phyloP scores from a whole-genome alignment of 2,888 invertebrate genomes.

The Tachystola acroxantha region DNA sequence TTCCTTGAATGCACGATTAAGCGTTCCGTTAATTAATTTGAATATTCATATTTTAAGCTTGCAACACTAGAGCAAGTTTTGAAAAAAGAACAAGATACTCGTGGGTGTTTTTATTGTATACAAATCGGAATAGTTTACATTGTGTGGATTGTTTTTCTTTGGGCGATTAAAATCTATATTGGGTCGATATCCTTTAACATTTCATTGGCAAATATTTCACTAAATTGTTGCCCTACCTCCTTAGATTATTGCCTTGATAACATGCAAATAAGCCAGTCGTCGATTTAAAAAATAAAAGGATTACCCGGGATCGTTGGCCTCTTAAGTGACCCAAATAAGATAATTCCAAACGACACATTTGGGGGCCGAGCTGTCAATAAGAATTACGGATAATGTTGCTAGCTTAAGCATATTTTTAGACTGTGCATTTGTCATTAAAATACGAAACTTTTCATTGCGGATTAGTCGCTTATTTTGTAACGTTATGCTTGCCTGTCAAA shows the following conservation, averaged over 20 bases:
- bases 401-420: slow-evolving; percentile 25
- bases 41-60: slow-evolving; percentile 19
- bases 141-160: slow-evolving; percentile 22
- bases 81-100: slow-evolving; percentile 1
- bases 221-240: slow-evolving; percentile 60
- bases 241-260: slow-evolving; percentile 66
- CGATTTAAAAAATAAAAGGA: slow-evolving; percentile 65
- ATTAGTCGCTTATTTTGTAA: not conserved
- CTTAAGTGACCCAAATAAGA: slow-evolving; percentile 71
- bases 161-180: slow-evolving; percentile 30
- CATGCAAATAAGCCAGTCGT: slow-evolving; percentile 64
- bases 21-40: slow-evolving; percentile 36
- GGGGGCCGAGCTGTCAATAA: slow-evolving; percentile 58
- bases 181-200: slow-evolving; percentile 52
- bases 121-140: slow-evolving; percentile 21
- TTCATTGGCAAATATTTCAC: slow-evolving; percentile 67
- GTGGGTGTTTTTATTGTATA: slow-evolving; percentile 12
- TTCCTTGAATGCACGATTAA: slow-evolving; percentile 34
- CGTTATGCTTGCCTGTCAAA: not conserved
- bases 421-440: slow-evolving; percentile 12
- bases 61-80: slow-evolving; percentile 7
- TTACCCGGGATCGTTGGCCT: slow-evolving; percentile 59
- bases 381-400: slow-evolving; percentile 50
- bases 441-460: not conserved
- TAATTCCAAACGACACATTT: slow-evolving; percentile 51